A percentile compares a stretch with the other conserved stretches of the same genome.
These are phyloP conservation scores for Leptodactylus fuscus DNA, from an alignment of 2,113 vertebrate species.

Conservation along the genomic window DNA sequence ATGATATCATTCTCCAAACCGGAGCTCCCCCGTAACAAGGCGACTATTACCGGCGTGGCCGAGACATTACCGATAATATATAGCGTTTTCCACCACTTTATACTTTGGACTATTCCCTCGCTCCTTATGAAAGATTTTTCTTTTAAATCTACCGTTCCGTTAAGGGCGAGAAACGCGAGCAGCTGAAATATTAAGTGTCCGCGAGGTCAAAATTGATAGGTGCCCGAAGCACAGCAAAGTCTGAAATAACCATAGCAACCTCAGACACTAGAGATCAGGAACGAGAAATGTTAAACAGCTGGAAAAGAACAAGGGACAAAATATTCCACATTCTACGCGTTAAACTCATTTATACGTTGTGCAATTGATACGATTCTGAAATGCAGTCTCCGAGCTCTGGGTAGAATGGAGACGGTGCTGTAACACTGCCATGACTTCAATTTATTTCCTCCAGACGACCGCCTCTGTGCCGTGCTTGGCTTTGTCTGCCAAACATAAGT, in stretches of 20 bases:
- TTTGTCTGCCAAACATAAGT: constrained; percentile 48
- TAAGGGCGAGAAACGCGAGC: constrained; percentile 16
- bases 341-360: constrained; percentile 28
- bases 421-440: constrained; percentile 37
- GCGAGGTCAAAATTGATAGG: constrained; percentile 48
- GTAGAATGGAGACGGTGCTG: constrained; percentile 9
- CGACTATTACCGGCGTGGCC: neutral
- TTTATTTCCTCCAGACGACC: constrained; percentile 24
- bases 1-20: neutral
- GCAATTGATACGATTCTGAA: neutral
- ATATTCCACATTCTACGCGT: constrained; percentile 8
- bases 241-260: constrained; percentile 43
- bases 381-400: neutral
- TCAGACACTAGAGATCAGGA: constrained; percentile 19
- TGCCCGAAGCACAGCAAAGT: constrained; percentile 36
- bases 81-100: neutral
- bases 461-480: constrained; percentile 4
- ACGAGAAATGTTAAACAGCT: constrained; percentile 12
- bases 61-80: neutral
- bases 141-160: constrained; percentile 1
- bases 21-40: neutral
- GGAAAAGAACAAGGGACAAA: neutral
- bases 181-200: constrained; percentile 45
- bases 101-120: neutral
- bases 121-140: neutral